Conservation (phyloP, 1,140 invertebrate genomes). For the Pseudoatta argentina region DNA sequence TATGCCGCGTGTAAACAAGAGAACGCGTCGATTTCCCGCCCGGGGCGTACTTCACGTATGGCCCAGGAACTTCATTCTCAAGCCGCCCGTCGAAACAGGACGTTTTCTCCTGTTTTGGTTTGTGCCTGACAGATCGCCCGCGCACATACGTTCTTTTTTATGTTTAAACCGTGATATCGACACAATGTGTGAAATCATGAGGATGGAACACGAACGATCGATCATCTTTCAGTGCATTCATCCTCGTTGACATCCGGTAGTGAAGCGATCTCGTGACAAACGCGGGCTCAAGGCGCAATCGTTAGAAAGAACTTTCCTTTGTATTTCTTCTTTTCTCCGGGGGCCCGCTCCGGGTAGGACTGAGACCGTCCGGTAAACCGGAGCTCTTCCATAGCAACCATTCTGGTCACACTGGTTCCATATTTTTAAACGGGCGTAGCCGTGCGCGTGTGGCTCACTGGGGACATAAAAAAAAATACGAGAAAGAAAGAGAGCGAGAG, state of each 20-base stretch:
- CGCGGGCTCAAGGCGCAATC: conserved; percentile 28
- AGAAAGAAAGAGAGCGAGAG: neutral
- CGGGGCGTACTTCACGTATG: conserved; percentile 68
- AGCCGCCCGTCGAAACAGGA: neutral
- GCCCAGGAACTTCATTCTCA: neutral
- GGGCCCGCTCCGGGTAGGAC: conserved; percentile 81
- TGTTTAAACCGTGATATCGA: conserved; percentile 8
- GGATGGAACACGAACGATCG: neutral
- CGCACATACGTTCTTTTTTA: conserved; percentile 24
- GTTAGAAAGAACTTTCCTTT: conserved; percentile 22
- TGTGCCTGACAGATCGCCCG: neutral
- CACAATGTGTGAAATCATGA: neutral
- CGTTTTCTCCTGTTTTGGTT: neutral
- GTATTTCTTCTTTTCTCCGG: neutral
- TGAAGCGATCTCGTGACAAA: conserved; percentile 23
- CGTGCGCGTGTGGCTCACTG: conserved; percentile 84
- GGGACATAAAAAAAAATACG: conserved; percentile 74
- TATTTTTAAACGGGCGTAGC: conserved; percentile 84
- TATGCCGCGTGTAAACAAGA: conserved; percentile 80
- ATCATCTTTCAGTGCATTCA: neutral
- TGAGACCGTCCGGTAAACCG: conserved; percentile 83
- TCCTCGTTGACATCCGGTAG: conserved; percentile 3
- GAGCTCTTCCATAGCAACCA: conserved; percentile 87
- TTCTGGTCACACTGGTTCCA: conserved; percentile 87
- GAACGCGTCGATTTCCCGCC: conserved; percentile 80